Evolutionary conservation across 1,140 invertebrate genomes (phyloP), one percentile per base, ranked within the genome.

Genomic region (Pogonomyrmex californicus): DNA sequence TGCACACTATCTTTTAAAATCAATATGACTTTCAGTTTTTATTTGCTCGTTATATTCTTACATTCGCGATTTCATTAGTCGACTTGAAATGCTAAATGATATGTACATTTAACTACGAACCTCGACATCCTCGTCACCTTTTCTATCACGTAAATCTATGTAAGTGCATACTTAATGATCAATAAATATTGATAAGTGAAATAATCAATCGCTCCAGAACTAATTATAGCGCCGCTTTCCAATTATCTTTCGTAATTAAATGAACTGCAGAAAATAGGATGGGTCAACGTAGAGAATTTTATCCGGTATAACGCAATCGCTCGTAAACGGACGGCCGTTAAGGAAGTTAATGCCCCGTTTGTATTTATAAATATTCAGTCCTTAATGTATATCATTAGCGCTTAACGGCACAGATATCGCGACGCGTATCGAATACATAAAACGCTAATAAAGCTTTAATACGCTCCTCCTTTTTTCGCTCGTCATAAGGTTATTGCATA

Each of bases 371-470:
- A 83, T 60, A 73, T 73, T 83, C 68, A 60, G 12, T 75, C 54
- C 30, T 62, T 60, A 51, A 83, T 73, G 33, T 75, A 73, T 83
- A 73, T 83, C 70, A 83, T 75, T 75, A 83, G 7, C 79, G 79
- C 4, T 83, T 23, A 73, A 75, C 30, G 30, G 68, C 38, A 41
- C 23, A 58, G 54, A 82, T 62, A 58, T 49, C 41, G 30, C n/a
- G 79, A 73, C 17, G 41, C 41, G 54, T 47, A 62, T 58, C 41
- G 30, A 73, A 83, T 75, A 9, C 36, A 75, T 60, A 49, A 73
- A 73, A 60, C 41, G 54, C 41, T 60, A 73, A 82, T 82, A 47
- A 75, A 44, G 30, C 79, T 60, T 83, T 62, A 83, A 83, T 47
- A 47, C 1, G 41, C 54, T 47, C 38, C 23, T 73, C 23, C 36